phyloP scores from a whole-genome alignment of 37 sponge, comb jelly and placozoan genomes.

The Geodia barretti region DNA sequence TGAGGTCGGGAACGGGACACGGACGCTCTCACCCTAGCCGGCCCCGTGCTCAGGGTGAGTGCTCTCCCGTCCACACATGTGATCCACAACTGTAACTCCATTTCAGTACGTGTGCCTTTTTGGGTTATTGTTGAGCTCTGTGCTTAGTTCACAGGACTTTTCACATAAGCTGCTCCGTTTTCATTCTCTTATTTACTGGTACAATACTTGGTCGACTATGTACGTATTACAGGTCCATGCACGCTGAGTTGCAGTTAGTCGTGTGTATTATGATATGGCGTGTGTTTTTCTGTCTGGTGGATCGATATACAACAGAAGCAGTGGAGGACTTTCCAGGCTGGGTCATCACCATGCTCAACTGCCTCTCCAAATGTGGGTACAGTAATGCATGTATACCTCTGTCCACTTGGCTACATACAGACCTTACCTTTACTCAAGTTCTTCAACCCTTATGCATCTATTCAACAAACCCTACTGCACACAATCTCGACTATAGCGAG shows the following conservation, averaged over 20 bases:
- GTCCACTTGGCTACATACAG: too few relatives aligned
- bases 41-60: slow-evolving; percentile 1
- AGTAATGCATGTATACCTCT: neutral
- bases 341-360: slow-evolving; percentile 57
- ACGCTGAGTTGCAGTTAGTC: neutral
- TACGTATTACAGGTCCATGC: neutral
- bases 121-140: too few relatives aligned
- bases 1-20: neutral
- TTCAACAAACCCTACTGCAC: neutral
- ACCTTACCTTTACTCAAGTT: neutral
- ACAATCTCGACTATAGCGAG: neutral
- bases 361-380: slow-evolving; percentile 70
- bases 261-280: neutral
- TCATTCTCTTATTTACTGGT: too few relatives aligned
- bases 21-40: slow-evolving; percentile 6
- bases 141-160: too few relatives aligned
- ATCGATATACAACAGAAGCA: slow-evolving; percentile 1
- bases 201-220: too few relatives aligned
- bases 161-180: too few relatives aligned
- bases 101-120: too few relatives aligned
- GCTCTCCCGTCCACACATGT: neutral
- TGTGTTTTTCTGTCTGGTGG: neutral
- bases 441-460: too few relatives aligned
- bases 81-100: too few relatives aligned
- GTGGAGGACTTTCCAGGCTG: slow-evolving; percentile 27